phyloP scores from a whole-genome alignment of 2,113 vertebrate genomes.

The Delphinus delphis region DNA sequence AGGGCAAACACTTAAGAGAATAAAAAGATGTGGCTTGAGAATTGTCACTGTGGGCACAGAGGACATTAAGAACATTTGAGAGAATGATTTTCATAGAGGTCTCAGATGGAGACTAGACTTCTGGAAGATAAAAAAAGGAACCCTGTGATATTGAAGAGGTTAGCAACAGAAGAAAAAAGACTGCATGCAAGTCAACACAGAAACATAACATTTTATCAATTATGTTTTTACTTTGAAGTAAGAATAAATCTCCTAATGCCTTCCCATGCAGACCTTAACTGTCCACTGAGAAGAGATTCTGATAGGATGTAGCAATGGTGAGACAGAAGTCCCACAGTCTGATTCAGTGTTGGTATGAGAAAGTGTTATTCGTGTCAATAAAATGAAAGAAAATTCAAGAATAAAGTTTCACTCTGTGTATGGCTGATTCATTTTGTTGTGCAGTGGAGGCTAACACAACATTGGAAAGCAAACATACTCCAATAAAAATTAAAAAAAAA shows the following conservation, averaged over 20 bases:
- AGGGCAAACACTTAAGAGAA: not conserved
- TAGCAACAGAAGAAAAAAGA: not conserved
- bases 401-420: not conserved
- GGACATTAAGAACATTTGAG: not conserved
- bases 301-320: not conserved
- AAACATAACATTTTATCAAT: not conserved
- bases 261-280: not conserved
- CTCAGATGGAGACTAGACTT: not conserved
- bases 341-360: not conserved
- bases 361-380: not conserved
- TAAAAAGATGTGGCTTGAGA: not conserved
- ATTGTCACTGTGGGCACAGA: not conserved
- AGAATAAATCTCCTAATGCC: not conserved
- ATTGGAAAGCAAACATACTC: too few species aligned
- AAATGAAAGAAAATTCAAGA: conserved; percentile 7
- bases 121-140: not conserved
- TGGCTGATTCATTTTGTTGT: too few species aligned
- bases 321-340: not conserved
- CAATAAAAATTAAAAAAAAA: too few species aligned
- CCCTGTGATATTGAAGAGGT: not conserved
- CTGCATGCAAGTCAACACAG: not conserved
- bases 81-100: not conserved
- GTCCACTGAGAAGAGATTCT: not conserved
- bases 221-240: not conserved
- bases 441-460: too few species aligned